phyloP scores from a whole-genome alignment of 2,113 vertebrate genomes.

The Centropristis striata region DNA sequence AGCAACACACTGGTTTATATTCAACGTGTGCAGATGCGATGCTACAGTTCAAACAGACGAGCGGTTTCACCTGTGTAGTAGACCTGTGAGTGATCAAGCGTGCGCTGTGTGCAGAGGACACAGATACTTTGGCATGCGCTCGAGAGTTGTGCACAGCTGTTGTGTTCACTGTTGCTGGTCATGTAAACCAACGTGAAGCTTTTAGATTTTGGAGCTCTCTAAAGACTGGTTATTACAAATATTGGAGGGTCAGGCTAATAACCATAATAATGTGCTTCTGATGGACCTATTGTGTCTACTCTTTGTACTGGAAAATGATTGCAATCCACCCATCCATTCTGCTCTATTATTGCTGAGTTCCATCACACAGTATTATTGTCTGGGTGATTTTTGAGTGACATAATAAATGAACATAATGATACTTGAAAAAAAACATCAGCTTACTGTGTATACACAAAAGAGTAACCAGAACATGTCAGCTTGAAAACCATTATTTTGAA shows the following conservation, averaged over 20 bases:
- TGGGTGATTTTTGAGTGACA: conserved; percentile 7
- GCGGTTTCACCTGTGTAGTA: background rate
- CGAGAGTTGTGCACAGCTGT: background rate
- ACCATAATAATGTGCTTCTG: background rate
- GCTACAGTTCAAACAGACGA: background rate
- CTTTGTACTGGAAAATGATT: background rate
- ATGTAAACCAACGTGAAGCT: background rate
- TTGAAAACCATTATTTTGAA: background rate
- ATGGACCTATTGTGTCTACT: background rate
- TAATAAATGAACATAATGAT: conserved; percentile 10
- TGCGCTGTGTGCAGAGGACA: background rate
- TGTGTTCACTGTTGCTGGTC: conserved; percentile 3
- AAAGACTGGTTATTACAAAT: background rate
- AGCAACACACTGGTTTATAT: background rate
- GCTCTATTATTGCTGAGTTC: background rate
- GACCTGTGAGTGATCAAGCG: background rate
- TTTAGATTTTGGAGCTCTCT: background rate
- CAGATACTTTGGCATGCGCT: background rate
- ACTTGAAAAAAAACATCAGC: background rate
- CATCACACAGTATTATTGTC: background rate
- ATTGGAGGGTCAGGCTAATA: background rate
- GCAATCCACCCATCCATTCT: background rate
- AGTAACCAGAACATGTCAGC: background rate
- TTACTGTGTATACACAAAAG: background rate
- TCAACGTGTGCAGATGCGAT: background rate